Evolutionary conservation across 2,113 vertebrate genomes (phyloP).

Genomic region (Romanogobio albipinnatus): DNA sequence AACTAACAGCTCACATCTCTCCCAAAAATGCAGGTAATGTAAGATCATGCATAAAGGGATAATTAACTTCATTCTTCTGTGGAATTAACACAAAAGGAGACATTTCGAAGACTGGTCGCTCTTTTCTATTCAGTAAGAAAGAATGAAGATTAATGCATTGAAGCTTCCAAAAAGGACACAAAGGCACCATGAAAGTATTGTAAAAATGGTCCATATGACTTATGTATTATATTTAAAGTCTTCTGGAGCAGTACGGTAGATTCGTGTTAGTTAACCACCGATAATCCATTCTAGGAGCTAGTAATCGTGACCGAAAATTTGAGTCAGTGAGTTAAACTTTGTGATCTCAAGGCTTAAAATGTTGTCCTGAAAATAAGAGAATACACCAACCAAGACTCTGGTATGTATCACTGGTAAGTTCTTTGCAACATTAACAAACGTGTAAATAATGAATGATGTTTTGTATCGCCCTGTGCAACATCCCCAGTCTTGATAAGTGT

Average conservation of each 20-base stretch:
- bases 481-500: slow-evolving; percentile 24
- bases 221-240: not conserved
- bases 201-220: not conserved
- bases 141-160: not conserved
- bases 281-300: not conserved
- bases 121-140: not conserved
- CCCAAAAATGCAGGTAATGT: not conserved
- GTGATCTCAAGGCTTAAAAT: not conserved
- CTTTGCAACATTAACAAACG: slow-evolving; percentile 23
- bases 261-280: not conserved
- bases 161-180: not conserved
- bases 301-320: not conserved
- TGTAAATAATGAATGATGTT: slow-evolving; percentile 55
- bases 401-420: slow-evolving; percentile 27
- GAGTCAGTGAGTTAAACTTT: not conserved
- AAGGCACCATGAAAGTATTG: not conserved
- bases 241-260: not conserved
- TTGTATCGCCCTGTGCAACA: slow-evolving; percentile 32
- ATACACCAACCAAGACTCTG: not conserved
- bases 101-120: not conserved
- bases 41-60: not conserved
- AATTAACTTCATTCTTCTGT: not conserved
- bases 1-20: slow-evolving; percentile 31
- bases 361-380: slow-evolving; percentile 19
- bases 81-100: not conserved